These are phyloP conservation scores for Brachypalpus laphriformis DNA, from an alignment of 2,888 invertebrate genomes.

Conservation along the genomic window DNA sequence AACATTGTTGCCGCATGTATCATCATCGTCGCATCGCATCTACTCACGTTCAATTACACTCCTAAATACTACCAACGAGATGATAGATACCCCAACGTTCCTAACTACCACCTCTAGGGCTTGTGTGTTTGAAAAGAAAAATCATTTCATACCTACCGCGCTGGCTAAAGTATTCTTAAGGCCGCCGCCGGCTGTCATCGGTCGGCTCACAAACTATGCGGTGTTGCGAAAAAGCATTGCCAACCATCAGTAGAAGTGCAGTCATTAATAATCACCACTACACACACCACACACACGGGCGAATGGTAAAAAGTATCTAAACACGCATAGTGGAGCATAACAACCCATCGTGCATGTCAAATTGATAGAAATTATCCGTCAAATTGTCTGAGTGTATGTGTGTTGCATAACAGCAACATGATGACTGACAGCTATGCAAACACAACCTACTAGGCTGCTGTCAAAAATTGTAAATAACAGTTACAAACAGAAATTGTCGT, in stretches of 20 bases:
- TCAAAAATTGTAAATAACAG: slow-evolving; percentile 63
- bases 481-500: slow-evolving; percentile 55
- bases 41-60: slow-evolving; percentile 54
- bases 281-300: neutral
- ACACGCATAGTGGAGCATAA: slow-evolving; percentile 45
- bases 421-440: slow-evolving; percentile 73
- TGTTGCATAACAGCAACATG: slow-evolving; percentile 62
- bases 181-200: slow-evolving; percentile 3
- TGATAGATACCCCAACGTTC: slow-evolving; percentile 56
- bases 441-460: slow-evolving; percentile 65
- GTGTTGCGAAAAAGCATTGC: slow-evolving; percentile 67
- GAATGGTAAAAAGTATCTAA: slow-evolving; percentile 46
- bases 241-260: slow-evolving; percentile 51
- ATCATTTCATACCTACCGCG: slow-evolving; percentile 51
- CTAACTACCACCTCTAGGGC: slow-evolving; percentile 61
- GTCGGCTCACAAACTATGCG: neutral
- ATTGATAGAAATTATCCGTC: slow-evolving; percentile 69
- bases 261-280: slow-evolving; percentile 54
- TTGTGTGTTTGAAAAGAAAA: slow-evolving; percentile 32
- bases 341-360: slow-evolving; percentile 69
- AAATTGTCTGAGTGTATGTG: slow-evolving; percentile 24
- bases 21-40: slow-evolving; percentile 26
- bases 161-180: slow-evolving; percentile 35
- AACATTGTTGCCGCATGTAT: slow-evolving; percentile 56
- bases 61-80: slow-evolving; percentile 55